Conservation (phyloP, 2,797 vertebrate species). For the Aulostomus chinensis region DNA sequence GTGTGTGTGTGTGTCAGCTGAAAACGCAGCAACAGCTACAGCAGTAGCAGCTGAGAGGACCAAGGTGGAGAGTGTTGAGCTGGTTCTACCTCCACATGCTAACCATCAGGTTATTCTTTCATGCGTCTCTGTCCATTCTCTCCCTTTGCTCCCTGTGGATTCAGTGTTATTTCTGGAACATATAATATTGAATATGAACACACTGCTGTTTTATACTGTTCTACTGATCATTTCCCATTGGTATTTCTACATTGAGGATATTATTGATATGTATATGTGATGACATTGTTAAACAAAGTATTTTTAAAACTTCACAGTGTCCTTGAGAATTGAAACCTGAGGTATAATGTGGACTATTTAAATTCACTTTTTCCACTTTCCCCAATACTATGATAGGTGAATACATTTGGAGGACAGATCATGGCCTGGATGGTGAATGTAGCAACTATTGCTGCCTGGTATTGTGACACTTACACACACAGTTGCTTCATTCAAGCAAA, state of each 20-base stretch:
- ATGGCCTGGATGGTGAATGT: slow-evolving; percentile 99
- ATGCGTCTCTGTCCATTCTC: neutral
- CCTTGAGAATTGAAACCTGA: neutral
- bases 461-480: slow-evolving; percentile 1
- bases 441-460: slow-evolving; percentile 95
- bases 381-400: slow-evolving; percentile 68
- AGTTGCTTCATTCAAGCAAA: no score
- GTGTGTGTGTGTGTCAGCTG: slow-evolving; percentile 52
- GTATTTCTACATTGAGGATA: no score
- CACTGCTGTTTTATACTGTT: no score
- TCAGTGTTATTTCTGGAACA: no score
- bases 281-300: no score
- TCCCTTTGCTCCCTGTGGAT: no score
- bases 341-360: neutral
- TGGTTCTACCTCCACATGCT: slow-evolving; percentile 92
- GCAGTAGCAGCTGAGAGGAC: slow-evolving; percentile 84
- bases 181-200: no score
- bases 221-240: no score
- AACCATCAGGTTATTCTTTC: slow-evolving; percentile 86
- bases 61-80: slow-evolving; percentile 91
- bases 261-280: no score
- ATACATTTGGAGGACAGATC: slow-evolving; percentile 95
- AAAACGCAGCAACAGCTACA: slow-evolving; percentile 20
- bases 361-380: slow-evolving; percentile 1
- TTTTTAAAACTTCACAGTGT: no score